Conservation (phyloP, 2,888 invertebrate genomes). For the Syrphus vitripennis region DNA sequence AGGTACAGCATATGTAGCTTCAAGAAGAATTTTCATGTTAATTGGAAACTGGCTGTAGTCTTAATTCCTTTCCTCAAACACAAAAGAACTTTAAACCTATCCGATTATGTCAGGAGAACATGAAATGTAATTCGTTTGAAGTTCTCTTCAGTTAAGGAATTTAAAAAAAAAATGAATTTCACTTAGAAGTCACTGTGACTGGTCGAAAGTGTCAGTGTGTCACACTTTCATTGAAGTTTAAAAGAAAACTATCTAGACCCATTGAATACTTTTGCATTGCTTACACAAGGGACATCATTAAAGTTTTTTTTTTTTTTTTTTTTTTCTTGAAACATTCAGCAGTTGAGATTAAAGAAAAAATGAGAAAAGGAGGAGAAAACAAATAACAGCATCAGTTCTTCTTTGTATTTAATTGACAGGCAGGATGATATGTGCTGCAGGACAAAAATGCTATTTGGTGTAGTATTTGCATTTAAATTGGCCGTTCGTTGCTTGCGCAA, state of each 20-base stretch:
- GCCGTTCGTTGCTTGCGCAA: not conserved
- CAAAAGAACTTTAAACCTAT: not conserved
- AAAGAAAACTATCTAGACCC: not conserved
- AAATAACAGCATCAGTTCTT: slow-evolving; percentile 9
- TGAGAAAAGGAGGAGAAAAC: not conserved
- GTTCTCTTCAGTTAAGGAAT: not conserved
- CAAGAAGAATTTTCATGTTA: slow-evolving; percentile 6
- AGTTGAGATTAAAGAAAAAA: not conserved
- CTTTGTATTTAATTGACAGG: slow-evolving; percentile 67
- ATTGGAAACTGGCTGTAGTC: slow-evolving; percentile 3
- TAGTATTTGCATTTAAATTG: slow-evolving; percentile 70
- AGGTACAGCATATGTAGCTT: no score
- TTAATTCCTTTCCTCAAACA: not conserved
- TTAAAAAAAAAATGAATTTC: not conserved
- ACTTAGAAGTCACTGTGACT: not conserved
- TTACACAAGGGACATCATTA: slow-evolving; percentile 42
- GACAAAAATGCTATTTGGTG: slow-evolving; percentile 37
- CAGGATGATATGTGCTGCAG: slow-evolving; percentile 48
- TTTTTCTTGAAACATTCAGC: slow-evolving; percentile 32
- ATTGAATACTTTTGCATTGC: slow-evolving; percentile 16
- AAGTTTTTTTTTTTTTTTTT: slow-evolving; percentile 31
- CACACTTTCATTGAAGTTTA: not conserved
- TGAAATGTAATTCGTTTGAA: not conserved
- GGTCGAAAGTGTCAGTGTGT: not conserved
- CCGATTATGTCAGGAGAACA: not conserved